Evolutionary conservation across 2,113 vertebrate species (phyloP), one percentile per base, ranked within the genome.

Genomic region (Noturus placidus): DNA sequence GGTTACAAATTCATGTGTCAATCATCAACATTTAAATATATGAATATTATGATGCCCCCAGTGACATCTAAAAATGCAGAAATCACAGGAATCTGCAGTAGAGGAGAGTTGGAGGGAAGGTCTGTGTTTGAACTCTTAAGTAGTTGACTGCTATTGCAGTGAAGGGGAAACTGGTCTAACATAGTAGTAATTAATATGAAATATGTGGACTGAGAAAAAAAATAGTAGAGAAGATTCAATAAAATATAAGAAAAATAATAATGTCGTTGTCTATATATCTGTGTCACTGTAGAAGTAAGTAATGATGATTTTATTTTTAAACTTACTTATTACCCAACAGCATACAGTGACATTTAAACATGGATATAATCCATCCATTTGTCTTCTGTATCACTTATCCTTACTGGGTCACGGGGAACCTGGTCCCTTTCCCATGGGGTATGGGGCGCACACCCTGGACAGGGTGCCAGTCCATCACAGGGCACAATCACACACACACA

Each of bases 161-260:
- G 35, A 93, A 94, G 93, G 95, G 93, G 93, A 94, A 94, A 92
- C 91, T 95, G 92, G 95, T 92, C 94, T 96, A 96, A 96, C 94
- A 95, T 95, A 94, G 95, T 95, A 95, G 95, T 95, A 94, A 95
- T 93, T 96, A 95, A 96, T 95, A 96, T 95, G 94, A 95, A 93
- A 95, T 42, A 92, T 94, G 94, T 96, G 94, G 93, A 95, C 93
- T 95, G 92, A 90, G 38, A 84, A 89, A 81, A 82, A 94, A 93
- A 93, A 91, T 92, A 94, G 93, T 96, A 96, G 95, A 94, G 91
- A 95, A 94, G 93, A 95, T 89, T 89, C 78, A 93, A 93, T 94
- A 93, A 94, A 94, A 88, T 91, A 93, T 89, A 77, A 88, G 87
- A 86, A 86, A 88, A 70, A 88, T 67, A 15, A 70, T 19, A 5